A percentile compares a stretch with the other conserved stretches of the same genome.
Conservation (phyloP, 1,140 invertebrate genomes). For the Drosophila prosaltans region DNA sequence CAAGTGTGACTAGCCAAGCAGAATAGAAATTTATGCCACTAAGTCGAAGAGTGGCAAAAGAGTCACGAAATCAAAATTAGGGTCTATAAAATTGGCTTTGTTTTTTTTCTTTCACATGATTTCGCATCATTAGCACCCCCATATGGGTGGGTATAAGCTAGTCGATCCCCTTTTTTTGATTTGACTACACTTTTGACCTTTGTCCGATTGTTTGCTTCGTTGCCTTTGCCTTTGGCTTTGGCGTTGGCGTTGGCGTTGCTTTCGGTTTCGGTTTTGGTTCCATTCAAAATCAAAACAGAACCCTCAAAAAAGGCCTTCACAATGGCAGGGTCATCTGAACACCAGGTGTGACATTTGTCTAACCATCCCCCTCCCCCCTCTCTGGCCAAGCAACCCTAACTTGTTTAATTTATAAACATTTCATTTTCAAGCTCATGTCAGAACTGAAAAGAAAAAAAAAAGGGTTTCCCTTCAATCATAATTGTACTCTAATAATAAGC, state of each 20-base stretch:
- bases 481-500: conserved; percentile 24
- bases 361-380: neutral
- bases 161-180: neutral
- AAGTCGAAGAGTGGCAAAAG: neutral
- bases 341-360: conserved; percentile 12
- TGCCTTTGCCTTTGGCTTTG: neutral
- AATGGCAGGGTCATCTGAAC: neutral
- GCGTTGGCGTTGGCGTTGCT: neutral
- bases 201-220: neutral
- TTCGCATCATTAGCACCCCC: neutral
- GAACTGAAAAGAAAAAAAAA: neutral
- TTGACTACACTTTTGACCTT: conserved; percentile 41
- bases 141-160: neutral
- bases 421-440: neutral
- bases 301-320: neutral
- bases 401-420: conserved; percentile 46
- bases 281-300: conserved; percentile 6
- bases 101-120: conserved; percentile 1
- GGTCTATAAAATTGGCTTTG: neutral
- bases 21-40: neutral
- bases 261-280: neutral
- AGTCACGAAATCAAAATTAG: conserved; percentile 4
- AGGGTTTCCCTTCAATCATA: conserved; percentile 17
- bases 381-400: neutral
- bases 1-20: neutral